Base-by-base conservation (phyloP, 2,888 invertebrate genomes). In the Tineola bisselliella region DNA sequence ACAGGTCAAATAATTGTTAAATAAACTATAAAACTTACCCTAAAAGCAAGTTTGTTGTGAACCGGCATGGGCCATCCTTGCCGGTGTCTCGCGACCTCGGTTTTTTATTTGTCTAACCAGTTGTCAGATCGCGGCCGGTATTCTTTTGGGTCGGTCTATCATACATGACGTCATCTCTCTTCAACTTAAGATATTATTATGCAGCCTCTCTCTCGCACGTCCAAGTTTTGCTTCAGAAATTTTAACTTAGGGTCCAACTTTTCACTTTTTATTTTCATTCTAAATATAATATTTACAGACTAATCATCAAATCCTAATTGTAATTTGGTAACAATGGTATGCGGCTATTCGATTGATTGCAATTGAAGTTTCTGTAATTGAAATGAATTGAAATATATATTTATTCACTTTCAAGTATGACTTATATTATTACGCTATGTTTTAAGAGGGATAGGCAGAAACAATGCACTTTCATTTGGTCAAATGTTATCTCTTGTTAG, bases 161-260 rank as follows among this genome's bases (percentile, higher is more conserved):
- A 58, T 62, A 67, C 62, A 63, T 82, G 80, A 83, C 81, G 80
- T 81, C 82, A 82, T 63, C 69, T 70, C 74, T 68, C 33, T 58
- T 33, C 11, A 33, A 10, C 33, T 58, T 8, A 11, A 58, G 15
- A 19, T 13, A 17, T n/a, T 56, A 13, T 48, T 12, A 63, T 66
- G 68, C 69, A 68, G 66, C 69, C 65, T 82, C 80, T 74, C 75
- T 62, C 66, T 79, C 76, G 62, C 70, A 66, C 75, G 19, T 48
- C 43, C 63, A 63, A 64, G 64, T 65, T 65, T 63, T 63, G 62
- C 61, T 52, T 62, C 15, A 58, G 52, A 64, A 64, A 62, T 63
- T 63, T 61, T 31, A 62, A 64, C 63, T 64, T n/a, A n/a, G n/a
- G n/a, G n/a, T n/a, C n/a, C n/a, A n/a, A n/a, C n/a, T 60, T 44